Percentiles rank a stretch among this genome's conserved stretches.
phyloP scores from a whole-genome alignment of 2,797 vertebrate species.

The Carapus acus region DNA sequence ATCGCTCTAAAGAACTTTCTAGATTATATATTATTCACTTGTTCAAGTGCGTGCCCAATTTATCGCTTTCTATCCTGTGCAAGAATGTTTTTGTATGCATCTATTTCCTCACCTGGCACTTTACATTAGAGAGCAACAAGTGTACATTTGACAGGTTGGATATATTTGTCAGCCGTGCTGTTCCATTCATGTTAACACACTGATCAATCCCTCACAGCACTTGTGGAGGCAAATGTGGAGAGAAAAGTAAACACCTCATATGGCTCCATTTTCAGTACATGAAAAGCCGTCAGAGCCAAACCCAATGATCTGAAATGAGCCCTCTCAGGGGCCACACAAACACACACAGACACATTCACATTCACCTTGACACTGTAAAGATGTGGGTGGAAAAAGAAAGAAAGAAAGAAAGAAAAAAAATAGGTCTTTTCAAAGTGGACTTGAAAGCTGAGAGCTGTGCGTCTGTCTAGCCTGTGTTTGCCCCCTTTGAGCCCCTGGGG shows the following conservation, averaged over 20 bases:
- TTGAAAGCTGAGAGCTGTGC: conserved; percentile 41
- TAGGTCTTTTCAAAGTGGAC: conserved; percentile 43
- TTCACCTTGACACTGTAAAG: conserved; percentile 42
- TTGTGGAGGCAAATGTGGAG: conserved; percentile 3
- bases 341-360: conserved; percentile 4
- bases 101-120: no score
- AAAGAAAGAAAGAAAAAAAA: conserved; percentile 19
- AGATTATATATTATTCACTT: no score
- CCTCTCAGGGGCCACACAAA: background rate
- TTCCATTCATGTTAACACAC: no score
- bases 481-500: conserved; percentile 21
- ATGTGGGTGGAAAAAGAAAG: conserved; percentile 7
- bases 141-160: no score
- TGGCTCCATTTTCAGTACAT: conserved; percentile 28
- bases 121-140: no score
- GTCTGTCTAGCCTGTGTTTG: conserved; percentile 31
- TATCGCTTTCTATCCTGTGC: no score
- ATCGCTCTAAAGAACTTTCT: no score
- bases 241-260: conserved; percentile 4
- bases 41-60: no score
- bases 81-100: no score
- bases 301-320: conserved; percentile 19
- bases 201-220: conserved; percentile 11
- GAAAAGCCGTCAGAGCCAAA: conserved; percentile 37
- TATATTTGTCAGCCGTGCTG: no score